Evolutionary conservation across 35 echinoderm and acorn worm genomes (phyloP).

Genomic region (Diadema setosum): DNA sequence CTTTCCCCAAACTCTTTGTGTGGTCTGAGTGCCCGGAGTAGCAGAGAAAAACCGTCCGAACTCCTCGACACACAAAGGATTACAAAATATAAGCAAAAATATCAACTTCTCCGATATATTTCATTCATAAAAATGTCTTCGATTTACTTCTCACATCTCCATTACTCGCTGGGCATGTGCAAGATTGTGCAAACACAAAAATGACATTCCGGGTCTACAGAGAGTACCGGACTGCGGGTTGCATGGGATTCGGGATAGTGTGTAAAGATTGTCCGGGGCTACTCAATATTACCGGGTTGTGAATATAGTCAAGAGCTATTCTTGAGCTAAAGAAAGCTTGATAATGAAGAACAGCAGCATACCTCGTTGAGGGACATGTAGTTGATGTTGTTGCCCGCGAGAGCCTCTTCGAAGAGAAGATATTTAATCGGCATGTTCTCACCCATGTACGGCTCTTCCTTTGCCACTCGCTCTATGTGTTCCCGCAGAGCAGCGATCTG

Average conservation of each 20-base stretch:
- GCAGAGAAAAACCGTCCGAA: too few relatives aligned
- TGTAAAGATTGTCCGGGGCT: not conserved
- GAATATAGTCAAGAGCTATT: not conserved
- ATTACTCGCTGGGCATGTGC: not conserved
- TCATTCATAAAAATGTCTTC: too few relatives aligned
- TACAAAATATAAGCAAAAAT: too few relatives aligned
- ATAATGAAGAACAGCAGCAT: not conserved
- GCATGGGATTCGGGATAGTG: not conserved
- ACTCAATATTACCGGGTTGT: not conserved
- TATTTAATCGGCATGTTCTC: constrained; percentile 36
- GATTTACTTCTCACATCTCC: too few relatives aligned
- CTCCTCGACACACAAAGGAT: too few relatives aligned
- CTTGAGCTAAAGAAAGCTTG: not conserved
- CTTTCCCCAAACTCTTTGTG: too few relatives aligned
- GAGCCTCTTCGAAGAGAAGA: constrained; percentile 14
- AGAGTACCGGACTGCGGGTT: not conserved
- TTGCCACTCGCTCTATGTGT: constrained; percentile 24
- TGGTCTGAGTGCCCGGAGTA: too few relatives aligned
- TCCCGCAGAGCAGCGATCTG: not conserved
- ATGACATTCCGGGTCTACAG: not conserved
- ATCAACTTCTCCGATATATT: too few relatives aligned
- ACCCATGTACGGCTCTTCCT: constrained; percentile 31
- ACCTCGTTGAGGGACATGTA: constrained; percentile 28
- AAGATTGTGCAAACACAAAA: not conserved
- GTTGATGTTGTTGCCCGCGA: not conserved